Conservation (phyloP, 2,888 invertebrate species). For the Himalopsyche anomala region DNA sequence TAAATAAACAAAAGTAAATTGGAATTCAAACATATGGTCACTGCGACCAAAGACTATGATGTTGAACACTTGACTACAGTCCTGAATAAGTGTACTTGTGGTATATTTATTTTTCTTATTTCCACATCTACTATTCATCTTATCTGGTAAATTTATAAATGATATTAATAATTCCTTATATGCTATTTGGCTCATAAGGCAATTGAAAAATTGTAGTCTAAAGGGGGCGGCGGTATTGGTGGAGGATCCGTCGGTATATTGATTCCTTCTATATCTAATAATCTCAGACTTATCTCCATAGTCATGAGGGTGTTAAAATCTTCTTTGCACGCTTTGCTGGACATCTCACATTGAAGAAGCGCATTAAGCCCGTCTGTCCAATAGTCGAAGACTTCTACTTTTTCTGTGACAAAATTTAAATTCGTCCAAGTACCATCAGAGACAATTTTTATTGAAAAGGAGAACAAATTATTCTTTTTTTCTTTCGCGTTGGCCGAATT, state of each 20-base stretch:
- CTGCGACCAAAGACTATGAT: no score
- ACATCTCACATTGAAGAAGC: slow-evolving; percentile 91
- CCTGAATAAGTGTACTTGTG: no score
- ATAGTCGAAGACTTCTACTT: slow-evolving; percentile 90
- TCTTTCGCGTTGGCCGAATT: slow-evolving; percentile 97
- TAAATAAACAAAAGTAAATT: no score
- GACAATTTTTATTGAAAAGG: slow-evolving; percentile 90
- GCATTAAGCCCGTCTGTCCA: slow-evolving; percentile 98
- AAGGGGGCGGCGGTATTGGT: slow-evolving; percentile 92
- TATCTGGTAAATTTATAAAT: no score
- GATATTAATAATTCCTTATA: no score
- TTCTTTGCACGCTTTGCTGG: slow-evolving; percentile 89
- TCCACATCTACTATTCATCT: no score
- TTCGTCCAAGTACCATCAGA: slow-evolving; percentile 86
- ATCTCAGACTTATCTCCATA: slow-evolving; percentile 96
- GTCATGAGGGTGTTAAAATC: slow-evolving; percentile 94
- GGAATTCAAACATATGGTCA: no score
- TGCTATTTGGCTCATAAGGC: no score
- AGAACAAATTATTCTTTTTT: slow-evolving; percentile 90
- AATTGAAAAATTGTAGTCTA: slow-evolving; percentile 89
- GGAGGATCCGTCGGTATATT: slow-evolving; percentile 96
- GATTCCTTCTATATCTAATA: slow-evolving; percentile 96
- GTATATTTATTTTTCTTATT: no score
- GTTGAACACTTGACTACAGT: no score
- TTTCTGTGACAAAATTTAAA: slow-evolving; percentile 94